These are phyloP conservation scores for Squalus acanthias DNA, from an alignment of 2,797 vertebrate species.

Conservation along the genomic window DNA sequence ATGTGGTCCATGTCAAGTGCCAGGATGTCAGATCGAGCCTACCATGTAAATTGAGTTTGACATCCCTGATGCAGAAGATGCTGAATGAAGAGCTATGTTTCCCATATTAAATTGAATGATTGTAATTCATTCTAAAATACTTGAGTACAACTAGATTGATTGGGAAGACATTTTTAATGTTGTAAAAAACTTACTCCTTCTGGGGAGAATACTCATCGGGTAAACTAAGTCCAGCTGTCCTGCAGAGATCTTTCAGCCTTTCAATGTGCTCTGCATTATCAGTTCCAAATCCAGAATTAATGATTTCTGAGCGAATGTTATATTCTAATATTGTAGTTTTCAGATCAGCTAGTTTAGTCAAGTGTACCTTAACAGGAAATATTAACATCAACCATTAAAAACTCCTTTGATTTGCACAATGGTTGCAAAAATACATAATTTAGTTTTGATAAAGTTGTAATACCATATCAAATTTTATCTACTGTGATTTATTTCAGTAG, in stretches of 20 bases:
- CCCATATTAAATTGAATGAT: not conserved
- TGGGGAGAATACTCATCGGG: conserved; percentile 19
- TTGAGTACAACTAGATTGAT: not conserved
- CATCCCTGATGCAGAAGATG: not conserved
- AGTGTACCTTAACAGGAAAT: conserved; percentile 52
- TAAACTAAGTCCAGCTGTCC: not conserved
- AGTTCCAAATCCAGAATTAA: conserved; percentile 58
- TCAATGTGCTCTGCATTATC: conserved; percentile 58
- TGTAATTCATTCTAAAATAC: not conserved
- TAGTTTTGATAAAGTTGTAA: not conserved
- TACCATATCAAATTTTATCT: not conserved
- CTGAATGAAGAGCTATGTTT: not conserved
- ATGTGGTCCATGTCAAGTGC: not conserved
- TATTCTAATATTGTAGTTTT: conserved; percentile 56
- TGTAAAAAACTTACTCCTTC: not conserved
- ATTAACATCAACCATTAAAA: not conserved
- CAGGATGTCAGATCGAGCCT: not conserved
- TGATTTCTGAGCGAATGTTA: conserved; percentile 58
- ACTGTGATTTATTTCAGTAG: not conserved
- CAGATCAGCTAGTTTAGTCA: conserved; percentile 54
- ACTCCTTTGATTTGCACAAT: not conserved
- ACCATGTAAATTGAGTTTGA: not conserved
- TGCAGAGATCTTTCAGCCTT: conserved; percentile 49
- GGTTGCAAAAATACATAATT: not conserved
- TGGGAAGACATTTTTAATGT: not conserved